Percentiles rank a stretch among this genome's conserved stretches.
phyloP scores from a whole-genome alignment of 2,113 vertebrate genomes.

The Chinchilla lanigera region DNA sequence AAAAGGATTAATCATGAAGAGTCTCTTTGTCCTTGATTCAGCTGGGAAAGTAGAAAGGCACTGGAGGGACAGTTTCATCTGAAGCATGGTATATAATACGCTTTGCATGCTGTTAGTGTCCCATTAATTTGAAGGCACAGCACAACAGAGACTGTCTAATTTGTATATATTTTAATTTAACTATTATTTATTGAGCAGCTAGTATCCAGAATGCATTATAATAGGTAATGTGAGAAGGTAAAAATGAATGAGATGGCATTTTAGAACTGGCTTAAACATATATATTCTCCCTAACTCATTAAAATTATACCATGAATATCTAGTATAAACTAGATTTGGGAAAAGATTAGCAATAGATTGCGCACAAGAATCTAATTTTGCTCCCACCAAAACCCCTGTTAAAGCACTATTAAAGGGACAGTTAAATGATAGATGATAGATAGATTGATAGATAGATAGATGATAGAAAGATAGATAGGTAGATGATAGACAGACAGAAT shows the following conservation, averaged over 20 bases:
- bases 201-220: not conserved
- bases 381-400: not conserved
- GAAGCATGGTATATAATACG: not conserved
- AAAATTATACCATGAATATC: not conserved
- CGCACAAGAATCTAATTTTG: not conserved
- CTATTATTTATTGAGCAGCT: not conserved
- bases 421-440: not conserved
- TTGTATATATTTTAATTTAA: slow-evolving; percentile 31
- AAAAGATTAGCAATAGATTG: not conserved
- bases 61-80: not conserved
- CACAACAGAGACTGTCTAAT: not conserved
- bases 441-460: not conserved
- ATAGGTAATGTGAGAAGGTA: not conserved
- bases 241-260: not conserved
- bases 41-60: slow-evolving; percentile 29
- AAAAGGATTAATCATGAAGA: slow-evolving; percentile 59
- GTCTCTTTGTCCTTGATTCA: slow-evolving; percentile 63
- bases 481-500: not conserved
- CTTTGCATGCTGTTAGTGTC: not conserved
- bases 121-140: not conserved
- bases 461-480: not conserved
- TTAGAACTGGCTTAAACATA: not conserved
- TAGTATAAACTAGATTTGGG: not conserved
- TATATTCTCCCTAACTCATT: not conserved
- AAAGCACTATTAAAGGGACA: not conserved